Evolutionary conservation across 1,140 invertebrate genomes (phyloP).

Genomic region (Hestina assimilis): DNA sequence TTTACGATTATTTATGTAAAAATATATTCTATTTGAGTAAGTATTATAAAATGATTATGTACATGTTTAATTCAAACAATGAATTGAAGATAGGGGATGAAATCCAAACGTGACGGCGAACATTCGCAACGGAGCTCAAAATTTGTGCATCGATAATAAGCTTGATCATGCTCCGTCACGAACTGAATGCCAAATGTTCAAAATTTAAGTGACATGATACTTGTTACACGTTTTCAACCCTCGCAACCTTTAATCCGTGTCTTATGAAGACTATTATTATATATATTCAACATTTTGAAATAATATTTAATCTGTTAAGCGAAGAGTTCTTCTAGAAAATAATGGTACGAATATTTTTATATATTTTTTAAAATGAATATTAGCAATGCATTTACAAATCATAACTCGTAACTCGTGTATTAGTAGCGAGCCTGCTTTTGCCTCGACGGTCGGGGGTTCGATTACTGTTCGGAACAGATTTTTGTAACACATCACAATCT

Average conservation of each 20-base stretch:
- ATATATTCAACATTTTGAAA: too few relatives aligned
- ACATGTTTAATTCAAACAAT: slow-evolving; percentile 38
- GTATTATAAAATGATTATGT: slow-evolving; percentile 5
- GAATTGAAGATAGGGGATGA: slow-evolving; percentile 36
- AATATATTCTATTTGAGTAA: neutral
- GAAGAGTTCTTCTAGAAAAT: too few relatives aligned
- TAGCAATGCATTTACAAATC: too few relatives aligned
- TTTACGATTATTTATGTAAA: neutral
- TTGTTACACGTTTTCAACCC: slow-evolving; percentile 43
- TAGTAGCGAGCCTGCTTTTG: too few relatives aligned
- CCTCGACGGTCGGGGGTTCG: too few relatives aligned
- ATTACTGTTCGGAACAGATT: too few relatives aligned
- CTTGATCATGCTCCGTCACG: slow-evolving; percentile 70
- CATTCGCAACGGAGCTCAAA: slow-evolving; percentile 42
- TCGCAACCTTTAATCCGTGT: slow-evolving; percentile 16
- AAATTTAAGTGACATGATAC: slow-evolving; percentile 55
- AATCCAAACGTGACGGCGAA: slow-evolving; percentile 64
- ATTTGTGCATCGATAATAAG: slow-evolving; percentile 67
- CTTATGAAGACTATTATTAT: too few relatives aligned
- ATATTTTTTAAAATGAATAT: too few relatives aligned
- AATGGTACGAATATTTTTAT: too few relatives aligned
- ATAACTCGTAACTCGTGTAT: too few relatives aligned
- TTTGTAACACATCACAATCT: too few relatives aligned
- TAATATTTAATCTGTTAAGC: too few relatives aligned
- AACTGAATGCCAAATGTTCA: slow-evolving; percentile 61